These are phyloP conservation scores for Arremon aurantiirostris DNA, from an alignment of 2,797 vertebrate genomes.

Conservation along the genomic window DNA sequence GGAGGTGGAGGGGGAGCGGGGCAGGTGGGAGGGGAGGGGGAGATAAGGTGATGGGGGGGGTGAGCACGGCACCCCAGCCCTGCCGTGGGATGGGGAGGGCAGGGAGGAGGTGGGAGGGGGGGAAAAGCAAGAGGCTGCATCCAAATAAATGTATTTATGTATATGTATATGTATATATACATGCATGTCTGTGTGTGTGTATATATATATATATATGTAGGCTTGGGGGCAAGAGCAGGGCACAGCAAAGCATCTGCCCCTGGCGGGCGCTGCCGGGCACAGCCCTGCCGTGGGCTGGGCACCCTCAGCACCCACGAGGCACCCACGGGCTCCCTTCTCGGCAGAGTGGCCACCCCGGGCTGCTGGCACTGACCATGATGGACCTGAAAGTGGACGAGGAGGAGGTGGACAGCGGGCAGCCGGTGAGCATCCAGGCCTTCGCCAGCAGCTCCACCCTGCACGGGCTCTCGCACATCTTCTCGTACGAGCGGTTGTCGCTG, in stretches of 20 bases:
- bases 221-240: background rate
- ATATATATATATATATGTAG: background rate
- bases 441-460: constrained; percentile 97
- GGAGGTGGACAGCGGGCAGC: constrained; percentile 87
- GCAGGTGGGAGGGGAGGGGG: background rate
- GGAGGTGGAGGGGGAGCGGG: background rate
- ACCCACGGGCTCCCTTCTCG: background rate
- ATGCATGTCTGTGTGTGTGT: accelerated
- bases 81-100: background rate
- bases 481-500: constrained; percentile 89
- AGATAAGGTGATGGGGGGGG: background rate
- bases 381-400: constrained; percentile 92
- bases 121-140: background rate
- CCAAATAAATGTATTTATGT: background rate
- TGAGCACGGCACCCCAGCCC: background rate
- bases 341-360: constrained; percentile 21
- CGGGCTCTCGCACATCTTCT: constrained; percentile 98
- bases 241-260: background rate
- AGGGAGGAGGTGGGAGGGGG: background rate
- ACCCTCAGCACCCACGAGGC: background rate
- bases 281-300: background rate
- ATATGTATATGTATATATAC: background rate
- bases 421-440: constrained; percentile 93
- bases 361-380: constrained; percentile 76
- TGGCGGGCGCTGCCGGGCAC: background rate